Evolutionary conservation across 1,140 invertebrate species (phyloP), one percentile per base, ranked within the genome.

Genomic region (Xylocopa sonorina): DNA sequence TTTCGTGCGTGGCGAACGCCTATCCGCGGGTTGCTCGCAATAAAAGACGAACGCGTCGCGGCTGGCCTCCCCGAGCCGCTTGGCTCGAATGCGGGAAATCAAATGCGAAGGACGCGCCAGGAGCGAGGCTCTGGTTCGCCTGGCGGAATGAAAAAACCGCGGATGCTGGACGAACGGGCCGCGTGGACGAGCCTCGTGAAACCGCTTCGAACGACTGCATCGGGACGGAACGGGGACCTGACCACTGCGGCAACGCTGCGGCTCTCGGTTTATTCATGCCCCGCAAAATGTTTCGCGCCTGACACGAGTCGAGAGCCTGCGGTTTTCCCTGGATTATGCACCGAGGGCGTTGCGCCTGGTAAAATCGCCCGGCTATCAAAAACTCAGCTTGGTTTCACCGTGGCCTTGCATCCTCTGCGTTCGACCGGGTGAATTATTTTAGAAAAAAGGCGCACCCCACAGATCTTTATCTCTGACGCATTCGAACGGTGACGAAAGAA

Each of bases 341-440:
- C 71, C 38, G 82, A 64, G 68, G 86, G 89, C 84, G 87, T 80
- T 85, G 86, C 87, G 73, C 85, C 66, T 69, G 80, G 87, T 88
- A 89, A 90, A 90, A 89, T 88, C 76, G 88, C 86, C 83, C 75
- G 76, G 77, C 90, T 88, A 89, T 91, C 89, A 90, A 89, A n/a
- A 89, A 86, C 85, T 89, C 84, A 83, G 55, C 78, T 83, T 75
- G n/a, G 58, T 62, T 27, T n/a, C 51, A 0, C 21, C 4, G 14
- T 24, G 29, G 46, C 21, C 48, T 21, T 24, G 32, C 46, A 10
- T 14, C 1, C 46, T 50, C 46, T 46, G 7, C 21, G 34, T 48
- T 38, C 58, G 38, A 41, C 75, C 58, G 46, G 67, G 66, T 38
- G 29, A 55, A 41, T 53, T 82, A 75, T n/a, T n/a, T n/a, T n/a